Conservation (phyloP, 2,888 invertebrate species). For the Drosophila borborema region DNA sequence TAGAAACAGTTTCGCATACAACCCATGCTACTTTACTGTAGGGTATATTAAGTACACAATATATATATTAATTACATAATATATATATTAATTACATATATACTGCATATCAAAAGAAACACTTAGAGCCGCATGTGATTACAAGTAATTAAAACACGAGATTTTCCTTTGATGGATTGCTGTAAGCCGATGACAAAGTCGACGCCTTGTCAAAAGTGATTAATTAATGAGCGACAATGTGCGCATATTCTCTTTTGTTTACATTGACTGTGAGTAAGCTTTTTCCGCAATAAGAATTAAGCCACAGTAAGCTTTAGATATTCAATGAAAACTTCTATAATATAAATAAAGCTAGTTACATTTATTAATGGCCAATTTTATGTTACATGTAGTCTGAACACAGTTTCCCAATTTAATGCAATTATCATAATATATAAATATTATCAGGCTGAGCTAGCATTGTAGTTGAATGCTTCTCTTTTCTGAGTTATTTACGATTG, state of each 20-base stretch:
- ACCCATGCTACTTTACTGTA: not conserved
- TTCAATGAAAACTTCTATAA: not conserved
- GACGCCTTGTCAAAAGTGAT: constrained; percentile 53
- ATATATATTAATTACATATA: no score
- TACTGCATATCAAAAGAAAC: constrained; percentile 2
- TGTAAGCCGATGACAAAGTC: constrained; percentile 42
- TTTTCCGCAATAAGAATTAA: constrained; percentile 1
- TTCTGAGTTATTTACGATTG: no score
- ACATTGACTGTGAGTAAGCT: constrained; percentile 8
- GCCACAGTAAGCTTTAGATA: not conserved
- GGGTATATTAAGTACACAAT: constrained; percentile 1
- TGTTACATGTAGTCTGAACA: no score
- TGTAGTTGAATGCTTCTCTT: no score
- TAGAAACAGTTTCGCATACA: not conserved
- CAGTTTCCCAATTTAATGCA: no score
- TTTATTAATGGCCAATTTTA: not conserved
- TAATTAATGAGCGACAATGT: constrained; percentile 54
- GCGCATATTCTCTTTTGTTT: constrained; percentile 17
- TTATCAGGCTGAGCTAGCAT: no score
- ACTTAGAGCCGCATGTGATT: constrained; percentile 51
- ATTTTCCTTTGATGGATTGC: constrained; percentile 49
- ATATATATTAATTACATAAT: no score
- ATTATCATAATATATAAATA: no score
- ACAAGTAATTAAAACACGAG: constrained; percentile 71
- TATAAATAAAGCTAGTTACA: no score